Evolutionary conservation across 2,797 vertebrate genomes (phyloP).

Genomic region (Onychomys arenicola): DNA sequence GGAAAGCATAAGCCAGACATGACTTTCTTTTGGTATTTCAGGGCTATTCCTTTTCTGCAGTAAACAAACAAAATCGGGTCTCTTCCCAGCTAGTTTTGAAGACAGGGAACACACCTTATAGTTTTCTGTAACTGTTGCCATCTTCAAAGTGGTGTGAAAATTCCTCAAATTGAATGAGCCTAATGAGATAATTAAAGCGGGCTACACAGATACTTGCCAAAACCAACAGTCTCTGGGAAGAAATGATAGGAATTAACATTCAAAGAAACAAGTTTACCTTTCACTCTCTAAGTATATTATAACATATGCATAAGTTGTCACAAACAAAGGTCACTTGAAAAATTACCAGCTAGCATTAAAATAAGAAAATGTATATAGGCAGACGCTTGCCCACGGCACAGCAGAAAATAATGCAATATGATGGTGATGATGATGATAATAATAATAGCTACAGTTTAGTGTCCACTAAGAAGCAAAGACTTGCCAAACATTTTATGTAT

Average conservation of each 20-base stretch:
- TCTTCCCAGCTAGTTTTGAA: background rate
- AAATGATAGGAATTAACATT: conserved; percentile 14
- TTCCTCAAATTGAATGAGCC: background rate
- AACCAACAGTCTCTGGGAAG: conserved; percentile 52
- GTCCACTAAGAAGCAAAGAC: background rate
- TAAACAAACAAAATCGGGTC: background rate
- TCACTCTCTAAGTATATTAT: conserved; percentile 5
- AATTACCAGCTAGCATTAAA: conserved; percentile 28
- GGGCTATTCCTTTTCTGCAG: background rate
- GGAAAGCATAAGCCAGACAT: background rate
- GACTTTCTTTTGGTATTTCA: conserved; percentile 24
- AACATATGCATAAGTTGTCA: background rate
- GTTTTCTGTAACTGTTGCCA: conserved; percentile 28
- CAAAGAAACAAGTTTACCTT: conserved; percentile 55
- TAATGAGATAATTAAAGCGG: conserved; percentile 35
- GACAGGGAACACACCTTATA: background rate
- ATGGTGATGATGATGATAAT: background rate
- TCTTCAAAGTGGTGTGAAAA: conserved; percentile 63
- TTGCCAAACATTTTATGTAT: background rate
- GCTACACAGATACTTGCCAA: conserved; percentile 37
- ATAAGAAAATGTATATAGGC: background rate
- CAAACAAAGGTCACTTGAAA: conserved; percentile 50
- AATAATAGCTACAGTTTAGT: background rate
- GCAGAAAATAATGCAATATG: background rate
- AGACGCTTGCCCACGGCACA: background rate